phyloP scores from a whole-genome alignment of 64 coral and sea anemone genomes.

The Dendrophyllia cribrosa region DNA sequence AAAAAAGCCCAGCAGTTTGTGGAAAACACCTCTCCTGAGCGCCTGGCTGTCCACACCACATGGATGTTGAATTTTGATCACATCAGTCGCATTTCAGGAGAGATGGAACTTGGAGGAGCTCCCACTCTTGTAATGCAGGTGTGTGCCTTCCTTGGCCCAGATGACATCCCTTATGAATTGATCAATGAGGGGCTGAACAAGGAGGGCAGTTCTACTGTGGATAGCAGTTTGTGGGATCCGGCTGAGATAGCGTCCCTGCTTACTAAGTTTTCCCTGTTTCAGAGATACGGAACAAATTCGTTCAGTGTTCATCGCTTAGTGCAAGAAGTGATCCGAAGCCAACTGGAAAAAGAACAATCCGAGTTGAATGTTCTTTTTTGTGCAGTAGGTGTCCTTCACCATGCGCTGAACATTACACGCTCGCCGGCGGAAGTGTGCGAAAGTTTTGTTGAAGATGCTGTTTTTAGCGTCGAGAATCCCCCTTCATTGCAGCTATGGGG shows the following conservation, averaged over 20 bases:
- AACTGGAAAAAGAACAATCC: background rate
- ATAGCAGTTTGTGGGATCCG: slow-evolving; percentile 14
- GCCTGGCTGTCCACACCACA: slow-evolving; percentile 70
- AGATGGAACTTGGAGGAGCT: slow-evolving; percentile 47
- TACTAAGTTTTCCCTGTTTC: slow-evolving; percentile 80
- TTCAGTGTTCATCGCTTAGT: slow-evolving; percentile 78
- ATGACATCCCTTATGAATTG: slow-evolving; percentile 66
- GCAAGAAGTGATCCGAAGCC: slow-evolving; percentile 72
- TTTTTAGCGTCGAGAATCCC: slow-evolving; percentile 50
- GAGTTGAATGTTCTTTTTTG: slow-evolving; percentile 41
- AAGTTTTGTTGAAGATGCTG: slow-evolving; percentile 52
- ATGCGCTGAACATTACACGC: slow-evolving; percentile 38
- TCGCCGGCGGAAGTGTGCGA: slow-evolving; percentile 53
- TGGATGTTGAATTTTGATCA: slow-evolving; percentile 76
- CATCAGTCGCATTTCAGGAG: slow-evolving; percentile 26
- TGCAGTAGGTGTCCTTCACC: slow-evolving; percentile 46
- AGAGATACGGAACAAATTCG: slow-evolving; percentile 43
- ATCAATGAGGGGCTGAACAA: slow-evolving; percentile 67
- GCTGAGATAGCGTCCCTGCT: slow-evolving; percentile 49
- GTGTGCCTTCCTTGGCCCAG: slow-evolving; percentile 54
- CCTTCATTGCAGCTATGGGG: slow-evolving; percentile 73
- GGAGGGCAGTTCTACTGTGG: background rate
- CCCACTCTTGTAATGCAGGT: slow-evolving; percentile 73
- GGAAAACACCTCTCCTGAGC: slow-evolving; percentile 48
- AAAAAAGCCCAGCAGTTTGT: slow-evolving; percentile 38